Percentiles rank a stretch among this genome's conserved stretches.
Evolutionary conservation across 2,113 vertebrate genomes (phyloP).

Genomic region (Nerophis ophidion): DNA sequence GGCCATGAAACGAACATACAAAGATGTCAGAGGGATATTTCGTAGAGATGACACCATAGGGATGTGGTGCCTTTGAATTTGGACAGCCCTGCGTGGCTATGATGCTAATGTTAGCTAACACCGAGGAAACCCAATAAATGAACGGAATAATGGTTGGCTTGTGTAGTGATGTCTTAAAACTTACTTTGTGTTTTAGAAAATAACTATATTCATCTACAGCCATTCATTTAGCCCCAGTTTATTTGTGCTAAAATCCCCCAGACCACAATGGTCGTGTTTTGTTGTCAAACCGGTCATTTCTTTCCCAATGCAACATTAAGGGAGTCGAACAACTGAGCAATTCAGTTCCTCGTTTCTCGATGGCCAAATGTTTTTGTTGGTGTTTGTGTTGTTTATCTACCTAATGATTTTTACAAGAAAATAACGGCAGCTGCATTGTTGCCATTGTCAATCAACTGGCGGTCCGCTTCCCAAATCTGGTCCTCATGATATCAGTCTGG

Average conservation of each 20-base stretch:
- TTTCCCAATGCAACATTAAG: background rate
- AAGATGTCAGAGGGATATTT: background rate
- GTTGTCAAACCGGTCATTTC: conserved; percentile 19
- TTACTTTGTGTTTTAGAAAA: background rate
- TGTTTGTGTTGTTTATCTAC: background rate
- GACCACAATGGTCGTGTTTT: conserved; percentile 21
- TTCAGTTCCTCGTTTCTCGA: too few relatives aligned
- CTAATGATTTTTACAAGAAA: too few relatives aligned
- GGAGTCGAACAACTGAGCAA: background rate
- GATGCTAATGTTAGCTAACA: conserved; percentile 47
- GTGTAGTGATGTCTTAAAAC: conserved; percentile 4
- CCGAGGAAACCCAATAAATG: conserved; percentile 32
- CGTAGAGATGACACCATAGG: background rate
- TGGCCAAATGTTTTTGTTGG: too few relatives aligned
- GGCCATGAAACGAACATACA: background rate
- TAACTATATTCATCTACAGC: background rate
- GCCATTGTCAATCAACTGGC: too few relatives aligned
- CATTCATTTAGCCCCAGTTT: background rate
- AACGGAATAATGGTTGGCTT: conserved; percentile 12
- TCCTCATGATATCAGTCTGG: background rate
- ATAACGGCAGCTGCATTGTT: too few relatives aligned
- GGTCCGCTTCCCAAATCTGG: background rate
- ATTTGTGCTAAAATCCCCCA: background rate
- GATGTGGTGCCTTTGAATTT: background rate
- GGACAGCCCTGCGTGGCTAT: conserved; percentile 31